phyloP scores from a whole-genome alignment of 2,113 vertebrate species.

The Nansenia antarctica region DNA sequence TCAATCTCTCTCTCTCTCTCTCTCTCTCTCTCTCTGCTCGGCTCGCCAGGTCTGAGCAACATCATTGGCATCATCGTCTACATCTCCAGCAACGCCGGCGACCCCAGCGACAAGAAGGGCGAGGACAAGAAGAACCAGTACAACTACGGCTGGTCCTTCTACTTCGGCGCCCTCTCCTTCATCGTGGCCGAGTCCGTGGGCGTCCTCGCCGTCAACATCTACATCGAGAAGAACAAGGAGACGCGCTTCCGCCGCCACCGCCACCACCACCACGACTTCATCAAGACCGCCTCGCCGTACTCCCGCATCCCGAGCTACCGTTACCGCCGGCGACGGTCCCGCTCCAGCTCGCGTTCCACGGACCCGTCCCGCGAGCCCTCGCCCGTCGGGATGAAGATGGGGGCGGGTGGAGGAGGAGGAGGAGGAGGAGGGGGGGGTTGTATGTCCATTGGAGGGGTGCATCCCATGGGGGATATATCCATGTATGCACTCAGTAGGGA shows the following conservation, averaged over 20 bases:
- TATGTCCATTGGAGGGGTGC: constrained; percentile 76
- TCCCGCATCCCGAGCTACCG: constrained; percentile 95
- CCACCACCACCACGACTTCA: constrained; percentile 89
- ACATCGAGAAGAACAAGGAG: constrained; percentile 97
- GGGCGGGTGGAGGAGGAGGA: constrained; percentile 45
- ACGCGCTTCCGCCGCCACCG: constrained; percentile 87
- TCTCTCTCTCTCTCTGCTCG: constrained; percentile 16
- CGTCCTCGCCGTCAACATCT: constrained; percentile 96
- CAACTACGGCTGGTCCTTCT: constrained; percentile 98
- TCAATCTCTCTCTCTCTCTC: no score
- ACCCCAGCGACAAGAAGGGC: constrained; percentile 85
- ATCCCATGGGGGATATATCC: constrained; percentile 91
- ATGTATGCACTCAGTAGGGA: constrained; percentile 95
- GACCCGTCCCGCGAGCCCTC: constrained; percentile 92
- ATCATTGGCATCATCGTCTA: constrained; percentile 99
- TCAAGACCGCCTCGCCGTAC: constrained; percentile 91
- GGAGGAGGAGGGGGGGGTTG: background rate
- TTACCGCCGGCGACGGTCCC: constrained; percentile 87
- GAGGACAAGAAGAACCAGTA: constrained; percentile 97
- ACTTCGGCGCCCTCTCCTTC: constrained; percentile 98
- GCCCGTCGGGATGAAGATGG: constrained; percentile 82
- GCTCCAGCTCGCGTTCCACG: constrained; percentile 90
- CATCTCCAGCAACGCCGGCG: constrained; percentile 97
- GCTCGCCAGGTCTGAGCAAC: constrained; percentile 89
- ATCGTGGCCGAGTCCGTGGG: constrained; percentile 96